Conservation (phyloP, 1,140 invertebrate species). For the Dinothrombium tinctorium region DNA sequence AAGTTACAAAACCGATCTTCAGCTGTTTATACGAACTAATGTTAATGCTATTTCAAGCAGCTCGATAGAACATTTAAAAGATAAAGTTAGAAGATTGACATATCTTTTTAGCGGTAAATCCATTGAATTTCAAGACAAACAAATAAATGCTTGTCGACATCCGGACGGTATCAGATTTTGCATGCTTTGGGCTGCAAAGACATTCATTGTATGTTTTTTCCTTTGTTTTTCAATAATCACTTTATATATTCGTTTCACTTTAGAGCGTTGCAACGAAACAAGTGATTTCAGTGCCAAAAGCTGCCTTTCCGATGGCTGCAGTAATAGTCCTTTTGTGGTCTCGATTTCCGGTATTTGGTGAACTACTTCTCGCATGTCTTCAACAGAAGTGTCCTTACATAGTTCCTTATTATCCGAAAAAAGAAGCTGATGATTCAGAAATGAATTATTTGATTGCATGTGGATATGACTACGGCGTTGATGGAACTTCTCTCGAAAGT, state of each 20-base stretch:
- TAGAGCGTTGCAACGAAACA: constrained; percentile 38
- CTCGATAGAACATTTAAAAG: constrained; percentile 36
- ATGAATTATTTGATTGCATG: constrained; percentile 31
- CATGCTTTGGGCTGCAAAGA: constrained; percentile 39
- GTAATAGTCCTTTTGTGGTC: constrained; percentile 49
- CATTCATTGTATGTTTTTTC: constrained; percentile 33
- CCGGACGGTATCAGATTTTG: constrained; percentile 41
- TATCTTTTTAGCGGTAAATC: constrained; percentile 39
- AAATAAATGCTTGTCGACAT: constrained; percentile 33
- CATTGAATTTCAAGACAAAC: constrained; percentile 30
- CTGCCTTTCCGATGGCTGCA: constrained; percentile 54
- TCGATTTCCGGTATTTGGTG: constrained; percentile 43
- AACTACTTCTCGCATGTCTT: constrained; percentile 48
- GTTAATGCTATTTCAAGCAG: constrained; percentile 57
- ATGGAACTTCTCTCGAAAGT: constrained; percentile 31
- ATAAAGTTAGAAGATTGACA: constrained; percentile 46
- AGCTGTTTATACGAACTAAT: constrained; percentile 55
- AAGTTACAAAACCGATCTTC: no score
- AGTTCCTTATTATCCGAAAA: constrained; percentile 49
- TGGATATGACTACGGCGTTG: constrained; percentile 6
- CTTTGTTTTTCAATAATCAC: constrained; percentile 16
- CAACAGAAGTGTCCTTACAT: constrained; percentile 50
- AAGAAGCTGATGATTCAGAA: constrained; percentile 36
- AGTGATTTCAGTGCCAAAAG: constrained; percentile 50
- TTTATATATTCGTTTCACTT: constrained; percentile 23